A percentile compares a stretch with the other conserved stretches of the same genome.
phyloP scores from a whole-genome alignment of 2,888 invertebrate genomes.

The Phlogophora meticulosa region DNA sequence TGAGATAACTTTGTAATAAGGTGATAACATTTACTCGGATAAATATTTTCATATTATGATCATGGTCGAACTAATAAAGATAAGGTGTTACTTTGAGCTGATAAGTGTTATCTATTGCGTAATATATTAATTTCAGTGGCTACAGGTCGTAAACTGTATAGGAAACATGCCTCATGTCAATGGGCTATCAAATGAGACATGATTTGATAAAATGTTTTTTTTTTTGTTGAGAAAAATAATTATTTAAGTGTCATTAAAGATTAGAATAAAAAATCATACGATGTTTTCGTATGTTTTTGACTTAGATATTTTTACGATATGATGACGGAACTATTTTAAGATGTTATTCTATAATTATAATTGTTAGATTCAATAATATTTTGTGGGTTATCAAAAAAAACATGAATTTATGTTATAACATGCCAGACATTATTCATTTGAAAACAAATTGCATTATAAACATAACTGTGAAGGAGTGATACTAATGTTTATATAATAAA shows the following conservation, averaged over 20 bases:
- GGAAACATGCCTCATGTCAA: conserved; percentile 6
- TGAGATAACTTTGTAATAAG: conserved; percentile 10
- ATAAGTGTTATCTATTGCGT: conserved; percentile 45
- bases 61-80: conserved; percentile 33
- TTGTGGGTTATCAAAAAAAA: neutral
- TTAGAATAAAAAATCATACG: too few species aligned
- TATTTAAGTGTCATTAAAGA: neutral
- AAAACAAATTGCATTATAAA: too few species aligned
- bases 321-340: conserved; percentile 16
- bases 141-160: conserved; percentile 6
- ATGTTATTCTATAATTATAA: conserved; percentile 8
- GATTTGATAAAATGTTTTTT: conserved; percentile 32
- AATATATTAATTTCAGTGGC: conserved; percentile 25
- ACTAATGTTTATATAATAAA: too few species aligned
- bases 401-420: too few species aligned
- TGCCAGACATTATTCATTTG: too few species aligned
- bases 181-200: conserved; percentile 22
- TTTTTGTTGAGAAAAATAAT: conserved; percentile 3
- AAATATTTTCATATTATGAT: conserved; percentile 15
- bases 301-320: neutral
- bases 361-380: conserved; percentile 22
- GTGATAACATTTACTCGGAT: conserved; percentile 21
- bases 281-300: neutral
- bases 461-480: too few species aligned
- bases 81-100: conserved; percentile 27